phyloP scores from a whole-genome alignment of 2,113 vertebrate genomes.

The Podarcis muralis region DNA sequence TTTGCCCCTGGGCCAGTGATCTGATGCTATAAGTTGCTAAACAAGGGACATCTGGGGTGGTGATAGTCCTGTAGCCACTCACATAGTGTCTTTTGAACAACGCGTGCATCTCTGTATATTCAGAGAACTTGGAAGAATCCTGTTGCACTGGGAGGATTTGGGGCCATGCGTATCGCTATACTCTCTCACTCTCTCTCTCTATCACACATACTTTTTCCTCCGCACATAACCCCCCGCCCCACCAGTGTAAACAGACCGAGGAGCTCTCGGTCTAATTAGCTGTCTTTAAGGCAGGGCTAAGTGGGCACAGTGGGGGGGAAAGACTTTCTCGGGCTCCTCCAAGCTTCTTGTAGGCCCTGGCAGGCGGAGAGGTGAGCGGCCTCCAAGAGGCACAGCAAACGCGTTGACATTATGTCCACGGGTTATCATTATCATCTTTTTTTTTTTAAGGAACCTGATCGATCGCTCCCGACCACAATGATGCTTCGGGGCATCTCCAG shows the following conservation, averaged over 20 bases:
- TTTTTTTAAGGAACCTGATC: slow-evolving; percentile 76
- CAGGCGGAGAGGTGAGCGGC: slow-evolving; percentile 30
- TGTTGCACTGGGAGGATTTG: background rate
- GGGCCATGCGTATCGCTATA: background rate
- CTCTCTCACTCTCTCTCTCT: background rate
- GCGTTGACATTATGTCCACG: slow-evolving; percentile 88
- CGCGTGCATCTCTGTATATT: background rate
- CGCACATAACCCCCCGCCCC: background rate
- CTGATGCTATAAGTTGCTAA: too few species aligned
- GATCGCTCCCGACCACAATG: slow-evolving; percentile 86
- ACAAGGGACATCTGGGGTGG: background rate
- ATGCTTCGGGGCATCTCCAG: slow-evolving; percentile 88
- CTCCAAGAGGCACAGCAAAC: slow-evolving; percentile 80
- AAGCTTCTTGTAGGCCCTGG: slow-evolving; percentile 58
- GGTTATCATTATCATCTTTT: slow-evolving; percentile 93
- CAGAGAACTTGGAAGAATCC: background rate
- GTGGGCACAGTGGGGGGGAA: slow-evolving; percentile 67
- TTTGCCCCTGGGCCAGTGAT: too few species aligned
- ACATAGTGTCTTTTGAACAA: background rate
- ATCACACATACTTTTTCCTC: slow-evolving; percentile 5
- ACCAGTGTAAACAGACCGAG: slow-evolving; percentile 35
- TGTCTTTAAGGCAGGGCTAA: slow-evolving; percentile 73
- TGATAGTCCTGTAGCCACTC: background rate
- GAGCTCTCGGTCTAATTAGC: slow-evolving; percentile 66
- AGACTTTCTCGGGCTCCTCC: slow-evolving; percentile 53